phyloP scores from a whole-genome alignment of 1,140 invertebrate species.

The Drosophila melanica region DNA sequence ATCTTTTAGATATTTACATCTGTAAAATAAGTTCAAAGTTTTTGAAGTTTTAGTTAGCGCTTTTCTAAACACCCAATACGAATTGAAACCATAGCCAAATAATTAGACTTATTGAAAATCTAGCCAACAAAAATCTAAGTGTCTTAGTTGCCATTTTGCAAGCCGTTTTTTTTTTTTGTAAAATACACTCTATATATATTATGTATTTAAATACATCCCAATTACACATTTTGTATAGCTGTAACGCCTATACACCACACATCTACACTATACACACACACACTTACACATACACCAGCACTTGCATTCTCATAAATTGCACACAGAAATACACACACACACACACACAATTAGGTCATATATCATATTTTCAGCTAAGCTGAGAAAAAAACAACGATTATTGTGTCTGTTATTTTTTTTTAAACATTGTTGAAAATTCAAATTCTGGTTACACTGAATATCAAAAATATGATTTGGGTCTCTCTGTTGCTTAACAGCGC shows the following conservation, averaged over 20 bases:
- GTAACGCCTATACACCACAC: slow-evolving; percentile 55
- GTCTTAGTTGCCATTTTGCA: slow-evolving; percentile 74
- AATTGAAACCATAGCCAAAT: slow-evolving; percentile 49
- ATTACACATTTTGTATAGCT: slow-evolving; percentile 48
- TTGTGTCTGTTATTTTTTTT: not conserved
- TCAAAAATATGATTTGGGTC: not conserved
- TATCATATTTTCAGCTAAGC: not conserved
- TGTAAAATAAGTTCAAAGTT: slow-evolving; percentile 71
- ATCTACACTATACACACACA: slow-evolving; percentile 28
- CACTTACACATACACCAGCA: slow-evolving; percentile 34
- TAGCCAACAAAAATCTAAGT: slow-evolving; percentile 59
- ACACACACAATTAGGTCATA: slow-evolving; percentile 19
- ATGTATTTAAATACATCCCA: slow-evolving; percentile 14
- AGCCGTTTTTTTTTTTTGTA: slow-evolving; percentile 55
- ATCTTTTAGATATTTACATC: slow-evolving; percentile 48
- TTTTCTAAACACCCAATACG: slow-evolving; percentile 44
- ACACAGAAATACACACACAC: slow-evolving; percentile 33
- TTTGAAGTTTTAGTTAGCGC: slow-evolving; percentile 73
- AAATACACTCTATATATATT: slow-evolving; percentile 36
- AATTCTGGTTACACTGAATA: not conserved
- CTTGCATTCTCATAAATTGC: slow-evolving; percentile 49
- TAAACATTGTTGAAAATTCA: not conserved
- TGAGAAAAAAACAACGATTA: not conserved
- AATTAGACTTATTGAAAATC: slow-evolving; percentile 53
- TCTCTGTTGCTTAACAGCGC: not conserved